Evolutionary conservation across 2,888 invertebrate species (phyloP).

Genomic region (Pycnomerus fuliginosus): DNA sequence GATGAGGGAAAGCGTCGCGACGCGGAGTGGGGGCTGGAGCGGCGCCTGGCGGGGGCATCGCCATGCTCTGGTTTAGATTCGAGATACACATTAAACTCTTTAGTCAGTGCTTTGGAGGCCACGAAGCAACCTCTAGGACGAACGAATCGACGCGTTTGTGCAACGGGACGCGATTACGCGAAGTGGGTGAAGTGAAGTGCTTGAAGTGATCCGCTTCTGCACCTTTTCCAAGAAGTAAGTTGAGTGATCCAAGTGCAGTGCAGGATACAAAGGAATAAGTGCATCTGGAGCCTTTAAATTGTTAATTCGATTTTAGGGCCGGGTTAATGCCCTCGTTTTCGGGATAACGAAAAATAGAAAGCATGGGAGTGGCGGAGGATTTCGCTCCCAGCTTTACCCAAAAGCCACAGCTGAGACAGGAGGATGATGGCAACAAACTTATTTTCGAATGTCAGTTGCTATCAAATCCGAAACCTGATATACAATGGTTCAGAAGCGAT

Average conservation of each 20-base stretch:
- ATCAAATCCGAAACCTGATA: slow-evolving; percentile 85
- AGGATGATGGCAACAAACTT: slow-evolving; percentile 93
- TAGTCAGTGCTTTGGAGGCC: slow-evolving; percentile 55
- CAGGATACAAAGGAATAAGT: slow-evolving; percentile 11
- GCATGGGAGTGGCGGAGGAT: slow-evolving; percentile 87
- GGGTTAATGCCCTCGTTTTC: slow-evolving; percentile 51
- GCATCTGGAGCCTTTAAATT: background rate
- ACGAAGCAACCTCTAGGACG: slow-evolving; percentile 53
- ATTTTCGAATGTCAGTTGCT: slow-evolving; percentile 92
- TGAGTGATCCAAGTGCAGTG: slow-evolving; percentile 30
- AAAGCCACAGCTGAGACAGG: slow-evolving; percentile 95
- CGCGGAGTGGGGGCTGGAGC: slow-evolving; percentile 30
- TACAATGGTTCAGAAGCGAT: slow-evolving; percentile 90
- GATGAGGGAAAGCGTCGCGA: slow-evolving; percentile 32
- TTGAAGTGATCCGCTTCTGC: slow-evolving; percentile 38
- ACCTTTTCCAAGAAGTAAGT: slow-evolving; percentile 48
- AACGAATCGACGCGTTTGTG: slow-evolving; percentile 52
- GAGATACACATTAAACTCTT: slow-evolving; percentile 47
- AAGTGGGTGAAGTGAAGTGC: slow-evolving; percentile 47
- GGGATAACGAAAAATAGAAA: slow-evolving; percentile 46
- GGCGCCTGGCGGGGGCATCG: slow-evolving; percentile 41
- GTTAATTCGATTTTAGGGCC: slow-evolving; percentile 41
- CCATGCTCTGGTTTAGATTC: slow-evolving; percentile 51
- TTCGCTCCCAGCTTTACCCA: slow-evolving; percentile 98
- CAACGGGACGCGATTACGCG: slow-evolving; percentile 46